Evolutionary conservation across 2,797 vertebrate species (phyloP), one percentile per base, ranked within the genome.

Genomic region (Glossophaga mutica): DNA sequence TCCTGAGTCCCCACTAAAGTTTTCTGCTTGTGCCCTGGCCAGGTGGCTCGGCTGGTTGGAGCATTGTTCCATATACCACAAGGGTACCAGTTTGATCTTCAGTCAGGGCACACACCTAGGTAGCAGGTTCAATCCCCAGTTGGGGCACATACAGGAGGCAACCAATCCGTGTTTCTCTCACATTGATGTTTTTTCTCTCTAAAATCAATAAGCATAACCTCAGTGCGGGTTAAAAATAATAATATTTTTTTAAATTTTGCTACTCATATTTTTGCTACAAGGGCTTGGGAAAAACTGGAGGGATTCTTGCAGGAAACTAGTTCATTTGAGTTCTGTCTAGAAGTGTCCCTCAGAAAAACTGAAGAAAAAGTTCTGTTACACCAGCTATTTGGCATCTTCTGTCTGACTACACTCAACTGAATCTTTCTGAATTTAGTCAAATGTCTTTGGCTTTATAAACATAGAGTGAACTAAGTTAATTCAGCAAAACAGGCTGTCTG

Each of bases 281-380:
- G 32, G 21, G 2, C 29, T 52, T 94, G 88, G 42, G 16, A 34
- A 21, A 94, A 90, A 48, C 42, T 52, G 10, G 50, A 76, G 62
- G n/a, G 42, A 65, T 84, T 50, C 21, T 71, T 79, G 34, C 14
- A 59, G 62, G 86, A 86, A 87, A 85, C n/a, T 62, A 87, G 24
- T 84, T 95, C 76, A 37, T 93, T 94, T 74, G 89, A 95, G 83
- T 22, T 88, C 59, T 90, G 71, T 94, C 62, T 77, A 87, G 90
- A 95, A 93, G 90, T 39, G 24, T n/a, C 85, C 89, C 84, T 68
- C 68, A 94, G 87, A 76, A 93, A 91, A 94, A 62, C 46, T 21
- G 57, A 79, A 81, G 86, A 94, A 94, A 81, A 94, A 74, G 32
- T 65, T 87, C 22, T 81, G 65, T 85, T 44, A 73, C 1, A 34